A percentile compares a stretch with the other conserved stretches of the same genome.
Conservation (phyloP, 2,888 invertebrate species). For the Acanthosepion esculentum region DNA sequence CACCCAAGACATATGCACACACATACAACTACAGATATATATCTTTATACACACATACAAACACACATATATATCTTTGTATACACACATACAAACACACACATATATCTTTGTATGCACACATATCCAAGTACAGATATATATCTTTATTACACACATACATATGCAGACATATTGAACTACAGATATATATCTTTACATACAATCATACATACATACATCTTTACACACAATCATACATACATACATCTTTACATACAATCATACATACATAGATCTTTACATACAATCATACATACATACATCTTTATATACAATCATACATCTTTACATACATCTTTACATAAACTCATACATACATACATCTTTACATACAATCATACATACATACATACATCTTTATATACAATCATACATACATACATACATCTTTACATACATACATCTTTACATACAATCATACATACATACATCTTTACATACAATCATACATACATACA, state of each 20-base stretch:
- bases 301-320: not conserved
- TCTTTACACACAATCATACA: not conserved
- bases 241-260: not conserved
- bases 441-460: not conserved
- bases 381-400: no score
- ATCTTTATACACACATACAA: no score
- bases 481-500: not conserved
- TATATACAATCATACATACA: no score
- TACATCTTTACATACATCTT: not conserved
- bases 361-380: not conserved
- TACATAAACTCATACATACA: not conserved
- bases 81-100: no score
- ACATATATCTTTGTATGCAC: no score
- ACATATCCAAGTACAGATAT: no score
- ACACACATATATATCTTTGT: no score
- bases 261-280: no score
- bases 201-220: not conserved
- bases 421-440: not conserved
- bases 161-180: not conserved
- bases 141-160: not conserved
- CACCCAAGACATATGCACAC: no score
- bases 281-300: not conserved
- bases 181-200: not conserved
- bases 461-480: not conserved
- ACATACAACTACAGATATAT: no score